Evolutionary conservation across 2,888 invertebrate genomes (phyloP), one percentile per base, ranked within the genome.

Genomic region (Fragum whitleyi): DNA sequence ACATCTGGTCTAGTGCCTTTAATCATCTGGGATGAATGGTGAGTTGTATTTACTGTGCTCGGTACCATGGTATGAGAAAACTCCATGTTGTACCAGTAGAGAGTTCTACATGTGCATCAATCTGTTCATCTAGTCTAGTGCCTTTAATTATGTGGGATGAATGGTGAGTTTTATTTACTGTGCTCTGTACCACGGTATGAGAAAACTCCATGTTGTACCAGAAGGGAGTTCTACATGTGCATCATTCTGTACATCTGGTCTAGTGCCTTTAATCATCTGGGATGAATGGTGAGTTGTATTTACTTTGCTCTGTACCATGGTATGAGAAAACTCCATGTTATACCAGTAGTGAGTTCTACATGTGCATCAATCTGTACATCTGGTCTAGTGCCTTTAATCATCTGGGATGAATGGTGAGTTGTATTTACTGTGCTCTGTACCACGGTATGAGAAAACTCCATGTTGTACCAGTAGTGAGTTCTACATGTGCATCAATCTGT

Each of bases 21-120:
- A 87, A 96, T 98, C 75, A 95, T 97, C 88, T 98, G 98, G 94
- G 97, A 98, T 93, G 96, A 96, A 72, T 98, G 98, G 97, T 97
- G 21, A n/a, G 3, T 36, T 3, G 32, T 36, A 36, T 36, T 3
- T 36, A 96, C 73, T 97, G 97, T 26, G 47, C 98, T 93, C 96
- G 98, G 81, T 97, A 96, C 94, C 97, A 98, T 94, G 98, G 98
- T 11, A 97, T 97, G 0, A 95, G 97, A 36, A 96, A 97, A 36
- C 95, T 97, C 79, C 96, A 96, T 0, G 65, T 5, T 21, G 26
- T 42, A 21, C 95, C 96, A 78, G 96, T 96, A 6, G 95, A 96
- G 29, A 95, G 96, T 11, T 96, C 97, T 6, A 81, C 87, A 7
- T 71, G 81, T 0, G 96, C 96, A 79, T 96, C 96, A 1, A 95